Percentiles rank a stretch among this genome's conserved stretches.
Conservation (phyloP, 2,888 invertebrate genomes). For the Eremobia ochroleuca region DNA sequence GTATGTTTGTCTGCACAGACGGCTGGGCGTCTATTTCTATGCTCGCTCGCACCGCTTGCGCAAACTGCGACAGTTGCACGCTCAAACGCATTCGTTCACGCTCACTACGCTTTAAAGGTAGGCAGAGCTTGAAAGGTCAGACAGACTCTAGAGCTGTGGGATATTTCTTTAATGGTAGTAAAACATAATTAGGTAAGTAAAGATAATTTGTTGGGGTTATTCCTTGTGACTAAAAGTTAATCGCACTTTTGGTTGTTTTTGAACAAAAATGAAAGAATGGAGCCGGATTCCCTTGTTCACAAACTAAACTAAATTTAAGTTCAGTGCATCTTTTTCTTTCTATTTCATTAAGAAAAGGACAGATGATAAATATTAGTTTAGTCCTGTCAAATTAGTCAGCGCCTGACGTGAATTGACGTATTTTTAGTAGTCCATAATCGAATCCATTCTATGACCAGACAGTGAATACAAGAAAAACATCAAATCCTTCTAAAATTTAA, state of each 20-base stretch:
- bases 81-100: constrained; percentile 42
- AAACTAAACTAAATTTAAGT: too few species aligned
- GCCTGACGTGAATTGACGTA: too few species aligned
- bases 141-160: neutral
- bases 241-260: neutral
- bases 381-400: too few species aligned
- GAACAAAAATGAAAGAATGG: neutral
- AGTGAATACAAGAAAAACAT: neutral
- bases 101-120: constrained; percentile 32
- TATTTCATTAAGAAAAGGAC: too few species aligned
- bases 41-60: constrained; percentile 34
- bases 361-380: too few species aligned
- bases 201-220: neutral
- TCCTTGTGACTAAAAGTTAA: neutral
- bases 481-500: neutral
- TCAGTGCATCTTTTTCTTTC: too few species aligned
- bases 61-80: constrained; percentile 56
- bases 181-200: neutral
- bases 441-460: neutral
- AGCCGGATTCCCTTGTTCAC: too few species aligned
- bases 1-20: constrained; percentile 46
- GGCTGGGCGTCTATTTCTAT: constrained; percentile 57
- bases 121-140: constrained; percentile 55
- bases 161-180: neutral
- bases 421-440: too few species aligned